Conservation (phyloP, 1,140 invertebrate genomes). For the Scaptomyza pallida region DNA sequence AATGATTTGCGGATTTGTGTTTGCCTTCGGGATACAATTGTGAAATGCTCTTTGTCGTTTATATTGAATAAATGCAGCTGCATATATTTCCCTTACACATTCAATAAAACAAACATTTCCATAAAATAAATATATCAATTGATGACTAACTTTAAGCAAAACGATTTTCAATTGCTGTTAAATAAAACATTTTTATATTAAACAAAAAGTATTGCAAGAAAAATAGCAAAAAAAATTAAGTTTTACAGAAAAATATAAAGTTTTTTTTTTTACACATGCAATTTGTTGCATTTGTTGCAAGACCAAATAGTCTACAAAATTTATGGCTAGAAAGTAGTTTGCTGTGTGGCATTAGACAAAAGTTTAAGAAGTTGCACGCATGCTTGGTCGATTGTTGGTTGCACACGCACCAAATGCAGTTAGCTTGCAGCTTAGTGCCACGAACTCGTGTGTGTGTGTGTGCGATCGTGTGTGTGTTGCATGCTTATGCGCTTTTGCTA, state of each 20-base stretch:
- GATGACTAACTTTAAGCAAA: no score
- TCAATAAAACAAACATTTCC: not conserved
- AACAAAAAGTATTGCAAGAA: no score
- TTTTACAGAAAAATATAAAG: no score
- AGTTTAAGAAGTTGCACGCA: not conserved
- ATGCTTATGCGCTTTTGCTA: constrained; percentile 71
- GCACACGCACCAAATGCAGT: constrained; percentile 12
- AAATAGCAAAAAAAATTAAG: no score
- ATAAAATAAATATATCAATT: no score
- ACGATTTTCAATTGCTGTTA: no score
- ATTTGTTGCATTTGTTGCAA: not conserved
- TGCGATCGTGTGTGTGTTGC: constrained; percentile 44
- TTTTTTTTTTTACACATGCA: no score
- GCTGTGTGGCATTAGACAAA: not conserved
- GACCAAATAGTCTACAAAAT: not conserved
- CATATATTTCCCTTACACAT: not conserved
- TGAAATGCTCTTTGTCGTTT: not conserved
- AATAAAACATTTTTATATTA: no score
- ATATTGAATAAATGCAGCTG: not conserved
- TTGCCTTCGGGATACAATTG: not conserved
- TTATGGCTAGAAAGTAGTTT: not conserved
- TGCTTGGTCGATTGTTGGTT: not conserved
- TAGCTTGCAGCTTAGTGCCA: constrained; percentile 1
- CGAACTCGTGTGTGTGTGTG: constrained; percentile 40
- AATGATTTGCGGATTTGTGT: constrained; percentile 11